These are phyloP conservation scores for Spea multiplicata DNA, from an alignment of 2,113 vertebrate species.

Conservation along the genomic window DNA sequence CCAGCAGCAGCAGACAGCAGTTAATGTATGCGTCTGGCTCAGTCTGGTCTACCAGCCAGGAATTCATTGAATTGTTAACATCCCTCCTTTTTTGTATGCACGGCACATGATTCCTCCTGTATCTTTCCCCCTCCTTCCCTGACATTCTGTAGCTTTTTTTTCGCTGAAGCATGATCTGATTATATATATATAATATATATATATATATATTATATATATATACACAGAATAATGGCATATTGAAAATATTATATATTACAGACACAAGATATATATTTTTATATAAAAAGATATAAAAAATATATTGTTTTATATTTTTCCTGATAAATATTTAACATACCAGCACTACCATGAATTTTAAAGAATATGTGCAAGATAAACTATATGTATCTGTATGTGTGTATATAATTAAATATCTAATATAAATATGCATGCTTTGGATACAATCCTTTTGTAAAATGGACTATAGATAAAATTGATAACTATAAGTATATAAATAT, in stretches of 20 bases:
- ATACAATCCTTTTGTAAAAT: no score
- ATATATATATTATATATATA: constrained; percentile 42
- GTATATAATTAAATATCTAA: background rate
- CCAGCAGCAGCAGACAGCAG: constrained; percentile 84
- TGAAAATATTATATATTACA: background rate
- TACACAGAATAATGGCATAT: background rate
- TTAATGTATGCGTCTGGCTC: constrained; percentile 97
- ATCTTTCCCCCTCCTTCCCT: constrained; percentile 59
- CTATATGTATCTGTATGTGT: constrained; percentile 8
- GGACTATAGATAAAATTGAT: no score
- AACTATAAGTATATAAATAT: no score
- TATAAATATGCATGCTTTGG: no score
- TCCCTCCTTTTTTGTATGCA: constrained; percentile 92
- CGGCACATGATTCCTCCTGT: constrained; percentile 70
- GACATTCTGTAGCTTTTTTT: constrained; percentile 76
- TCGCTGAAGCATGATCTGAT: constrained; percentile 78
- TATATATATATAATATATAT: constrained; percentile 70
- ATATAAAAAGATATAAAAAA: background rate
- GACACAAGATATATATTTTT: no score
- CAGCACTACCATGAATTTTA: background rate
- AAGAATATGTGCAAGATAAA: background rate
- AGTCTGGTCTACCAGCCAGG: constrained; percentile 81
- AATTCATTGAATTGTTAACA: constrained; percentile 83
- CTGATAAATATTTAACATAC: background rate
- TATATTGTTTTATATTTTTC: background rate